These are phyloP conservation scores for Gobionotothen gibberifrons DNA, from an alignment of 2,797 vertebrate genomes.

Conservation along the genomic window DNA sequence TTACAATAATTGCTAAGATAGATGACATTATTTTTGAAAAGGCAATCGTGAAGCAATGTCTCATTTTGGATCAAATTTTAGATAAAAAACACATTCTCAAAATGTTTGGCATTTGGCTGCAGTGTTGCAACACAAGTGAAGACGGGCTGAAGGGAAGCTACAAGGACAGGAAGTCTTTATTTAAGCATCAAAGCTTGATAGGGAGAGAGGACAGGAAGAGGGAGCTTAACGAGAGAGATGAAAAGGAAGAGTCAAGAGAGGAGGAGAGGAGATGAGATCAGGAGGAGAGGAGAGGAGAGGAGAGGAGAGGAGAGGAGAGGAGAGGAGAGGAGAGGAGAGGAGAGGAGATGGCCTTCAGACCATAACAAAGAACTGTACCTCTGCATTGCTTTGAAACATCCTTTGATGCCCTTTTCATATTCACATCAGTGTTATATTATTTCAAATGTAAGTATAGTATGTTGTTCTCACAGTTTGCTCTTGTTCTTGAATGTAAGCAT, in stretches of 20 bases:
- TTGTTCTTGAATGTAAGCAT: too few relatives aligned
- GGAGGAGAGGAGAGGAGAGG: neutral
- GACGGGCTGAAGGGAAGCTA: neutral
- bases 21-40: too few relatives aligned
- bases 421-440: too few relatives aligned
- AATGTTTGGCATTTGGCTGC: too few relatives aligned
- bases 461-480: too few relatives aligned
- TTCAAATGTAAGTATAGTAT: too few relatives aligned
- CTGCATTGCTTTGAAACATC: too few relatives aligned
- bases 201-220: constrained; percentile 20
- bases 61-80: neutral
- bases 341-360: neutral
- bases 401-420: too few relatives aligned
- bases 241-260: constrained; percentile 9
- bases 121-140: neutral
- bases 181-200: constrained; percentile 3
- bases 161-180: constrained; percentile 15
- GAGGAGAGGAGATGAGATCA: neutral
- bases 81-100: too few relatives aligned
- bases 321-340: neutral
- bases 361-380: too few relatives aligned
- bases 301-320: too few relatives aligned
- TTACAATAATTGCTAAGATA: too few relatives aligned
- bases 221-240: constrained; percentile 1
- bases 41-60: neutral